These are phyloP conservation scores for Hemicrepidius hirtus DNA, from an alignment of 2,888 invertebrate genomes.

Conservation along the genomic window DNA sequence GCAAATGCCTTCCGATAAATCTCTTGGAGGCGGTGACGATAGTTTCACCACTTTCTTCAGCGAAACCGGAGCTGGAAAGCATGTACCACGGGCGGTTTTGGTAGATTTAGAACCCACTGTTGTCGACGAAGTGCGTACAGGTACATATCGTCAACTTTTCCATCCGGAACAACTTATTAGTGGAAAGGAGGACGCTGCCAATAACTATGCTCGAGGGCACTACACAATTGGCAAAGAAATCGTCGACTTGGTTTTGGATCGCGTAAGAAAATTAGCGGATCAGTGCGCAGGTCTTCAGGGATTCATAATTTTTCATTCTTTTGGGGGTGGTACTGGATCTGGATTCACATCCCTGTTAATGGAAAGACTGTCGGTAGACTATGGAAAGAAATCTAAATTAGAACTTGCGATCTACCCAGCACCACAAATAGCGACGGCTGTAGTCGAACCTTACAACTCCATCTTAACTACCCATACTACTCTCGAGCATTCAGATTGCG, in stretches of 20 bases:
- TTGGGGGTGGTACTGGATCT: constrained; percentile 78
- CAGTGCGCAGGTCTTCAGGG: constrained; percentile 77
- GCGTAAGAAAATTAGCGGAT: constrained; percentile 80
- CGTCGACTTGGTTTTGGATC: constrained; percentile 79
- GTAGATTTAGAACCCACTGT: constrained; percentile 90
- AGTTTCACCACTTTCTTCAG: constrained; percentile 84
- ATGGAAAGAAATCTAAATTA: too few relatives aligned
- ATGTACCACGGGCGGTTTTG: constrained; percentile 88
- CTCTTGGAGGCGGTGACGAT: constrained; percentile 63
- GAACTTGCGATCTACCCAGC: too few relatives aligned
- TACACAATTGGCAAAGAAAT: constrained; percentile 87
- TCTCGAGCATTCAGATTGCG: constrained; percentile 77
- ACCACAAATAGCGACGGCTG: too few relatives aligned
- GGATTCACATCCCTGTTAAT: constrained; percentile 78
- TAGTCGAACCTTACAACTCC: constrained; percentile 79
- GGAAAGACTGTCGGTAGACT: constrained; percentile 40
- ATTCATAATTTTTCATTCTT: constrained; percentile 79
- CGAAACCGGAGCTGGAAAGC: constrained; percentile 87
- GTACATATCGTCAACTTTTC: too few relatives aligned
- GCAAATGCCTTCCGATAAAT: constrained; percentile 73
- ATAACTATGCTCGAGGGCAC: constrained; percentile 86
- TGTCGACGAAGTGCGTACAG: constrained; percentile 81
- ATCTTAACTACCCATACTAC: constrained; percentile 79
- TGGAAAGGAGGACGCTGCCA: constrained; percentile 89
- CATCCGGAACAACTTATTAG: constrained; percentile 85